Base-by-base conservation (phyloP, 2,113 vertebrate species). In the Pelecanoides urinatrix region DNA sequence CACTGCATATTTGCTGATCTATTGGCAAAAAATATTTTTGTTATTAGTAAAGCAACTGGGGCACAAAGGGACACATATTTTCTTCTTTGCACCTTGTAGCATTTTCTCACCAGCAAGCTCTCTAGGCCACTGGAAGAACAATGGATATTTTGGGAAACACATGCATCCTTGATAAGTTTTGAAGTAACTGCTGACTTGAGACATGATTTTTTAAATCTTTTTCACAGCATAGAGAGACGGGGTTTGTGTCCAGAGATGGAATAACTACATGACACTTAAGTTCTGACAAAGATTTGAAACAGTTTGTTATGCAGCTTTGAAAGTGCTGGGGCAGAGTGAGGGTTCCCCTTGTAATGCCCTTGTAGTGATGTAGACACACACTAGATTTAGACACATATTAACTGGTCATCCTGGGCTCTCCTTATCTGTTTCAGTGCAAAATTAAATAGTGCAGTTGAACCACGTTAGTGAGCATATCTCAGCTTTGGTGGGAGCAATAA, bases 191-290 rank as follows among this genome's bases (percentile, higher is more conserved):
- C 62, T 79, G 53, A 47, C 40, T 65, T 55, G 36, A 74, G n/a
- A 58, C 32, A 8, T 50, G 25, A 34, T n/a, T 92, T 92, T 50
- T 29, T 4, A 59, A 58, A 21, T 42, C 32, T 65, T 82, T 88
- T 86, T 49, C 67, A 76, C 56, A 59, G 19, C 9, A 34, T 70
- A 19, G 2, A 19, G 49, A 49, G 47, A 50, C 25, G 16, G 11
- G 49, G 14, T 27, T 78, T 86, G 6, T 75, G 27, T 79, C 52
- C 45, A 53, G 42, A 91, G 61, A 9, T 78, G 36, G 26, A 74
- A 50, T 62, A 52, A 32, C 63, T 50, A 11, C 38, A 3, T 55
- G 50, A 17, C 17, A 42, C 40, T 78, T 79, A 13, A 0, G 0
- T 27, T 75, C 14, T 45, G 36, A 70, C 9, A 49, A 49, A n/a